Evolutionary conservation across 2,888 invertebrate genomes (phyloP), one percentile per base, ranked within the genome.

Genomic region (Tromatobia lineatoria): DNA sequence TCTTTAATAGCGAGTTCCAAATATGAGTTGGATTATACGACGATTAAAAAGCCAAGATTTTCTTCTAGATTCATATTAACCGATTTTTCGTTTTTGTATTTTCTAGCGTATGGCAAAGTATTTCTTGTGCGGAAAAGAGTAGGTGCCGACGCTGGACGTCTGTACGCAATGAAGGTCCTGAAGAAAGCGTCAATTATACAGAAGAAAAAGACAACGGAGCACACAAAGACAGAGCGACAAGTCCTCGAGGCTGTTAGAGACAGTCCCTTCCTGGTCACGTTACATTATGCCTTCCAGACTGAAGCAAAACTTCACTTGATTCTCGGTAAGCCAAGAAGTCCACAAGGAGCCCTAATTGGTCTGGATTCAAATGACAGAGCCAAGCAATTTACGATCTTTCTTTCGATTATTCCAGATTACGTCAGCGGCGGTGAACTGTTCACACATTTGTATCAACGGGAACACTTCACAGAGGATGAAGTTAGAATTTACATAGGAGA

Each of bases 271-370:
- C 96, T 99, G 88, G 99, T 99, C 90, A 99, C 98, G 52, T 95
- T 99, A 88, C 98, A 99, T 94, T 99, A 99, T 94, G 99, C 99
- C 93, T 99, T 99, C 95, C 99, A 99, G 95, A 99, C 99, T 10
- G 98, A 99, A 91, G 97, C 98, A 75, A 99, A 99, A 94, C 95
- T 99, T 88, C 99, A 99, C 94, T 96, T 99, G 89, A 98, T 99
- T 90, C 96, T 99, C 93, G 99, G 99, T 99, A 94, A 96, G 96
- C 95, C 29, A 34, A 34, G 2, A n/a, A 47, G 6, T 34, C 23
- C 10, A 10, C 29, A 18, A 25, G 38, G 6, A 25, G 47, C 18
- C 20, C 25, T 25, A 29, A 61, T 13, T 61, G 25, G 11, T 73
- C 59, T 73, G 0, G 45, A 73, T 47, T 45, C 42, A 47, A 74